Evolutionary conservation across 2,888 invertebrate genomes (phyloP).

Genomic region (Drosophila buzzatii): DNA sequence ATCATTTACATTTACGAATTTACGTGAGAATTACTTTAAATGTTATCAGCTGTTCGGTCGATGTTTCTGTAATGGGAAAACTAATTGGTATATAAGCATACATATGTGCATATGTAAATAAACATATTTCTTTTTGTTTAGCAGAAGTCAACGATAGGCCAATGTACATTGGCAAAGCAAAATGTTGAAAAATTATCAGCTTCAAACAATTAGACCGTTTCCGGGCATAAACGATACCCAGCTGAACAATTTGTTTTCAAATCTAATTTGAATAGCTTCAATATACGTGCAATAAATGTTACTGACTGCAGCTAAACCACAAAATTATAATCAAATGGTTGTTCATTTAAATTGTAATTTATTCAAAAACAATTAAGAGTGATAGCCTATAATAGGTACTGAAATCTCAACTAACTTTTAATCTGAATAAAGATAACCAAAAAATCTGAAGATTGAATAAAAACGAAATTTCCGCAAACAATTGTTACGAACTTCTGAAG

Average conservation of each 20-base stretch:
- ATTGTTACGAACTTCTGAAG: no score
- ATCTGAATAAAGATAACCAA: no score
- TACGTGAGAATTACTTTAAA: not conserved
- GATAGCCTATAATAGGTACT: not conserved
- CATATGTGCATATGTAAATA: not conserved
- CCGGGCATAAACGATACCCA: not conserved
- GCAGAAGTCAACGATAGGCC: not conserved
- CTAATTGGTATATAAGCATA: not conserved
- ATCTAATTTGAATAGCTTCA: not conserved
- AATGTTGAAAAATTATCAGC: not conserved
- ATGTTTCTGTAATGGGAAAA: not conserved
- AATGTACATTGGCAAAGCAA: not conserved
- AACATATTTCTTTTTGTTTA: not conserved
- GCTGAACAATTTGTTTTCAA: not conserved
- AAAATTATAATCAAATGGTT: not conserved
- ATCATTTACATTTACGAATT: not conserved
- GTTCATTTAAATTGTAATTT: not conserved
- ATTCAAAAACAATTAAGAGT: not conserved
- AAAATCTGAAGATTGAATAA: no score
- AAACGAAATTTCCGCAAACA: no score
- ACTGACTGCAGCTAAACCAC: not conserved
- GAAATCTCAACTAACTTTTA: no score
- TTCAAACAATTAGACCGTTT: not conserved
- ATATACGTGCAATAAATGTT: not conserved
- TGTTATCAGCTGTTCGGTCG: conserved; percentile 7